phyloP scores from a whole-genome alignment of 2,113 vertebrate genomes.

The Nipponia nippon region DNA sequence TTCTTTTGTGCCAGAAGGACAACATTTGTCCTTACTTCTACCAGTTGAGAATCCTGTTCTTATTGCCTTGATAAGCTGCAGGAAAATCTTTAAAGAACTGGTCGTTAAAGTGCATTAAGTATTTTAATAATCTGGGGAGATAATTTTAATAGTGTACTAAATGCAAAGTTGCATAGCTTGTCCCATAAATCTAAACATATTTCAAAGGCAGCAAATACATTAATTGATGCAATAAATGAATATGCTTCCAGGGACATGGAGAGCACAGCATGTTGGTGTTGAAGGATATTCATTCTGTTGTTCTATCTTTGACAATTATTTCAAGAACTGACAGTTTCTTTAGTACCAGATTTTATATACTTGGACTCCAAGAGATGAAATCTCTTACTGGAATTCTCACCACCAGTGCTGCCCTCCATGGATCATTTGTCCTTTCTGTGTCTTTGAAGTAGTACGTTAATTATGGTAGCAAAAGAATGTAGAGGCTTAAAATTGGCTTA shows the following conservation, averaged over 20 bases:
- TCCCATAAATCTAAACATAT: background rate
- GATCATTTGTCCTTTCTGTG: background rate
- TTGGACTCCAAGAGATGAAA: background rate
- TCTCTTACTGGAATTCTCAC: background rate
- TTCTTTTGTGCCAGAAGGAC: background rate
- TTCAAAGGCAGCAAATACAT: constrained; percentile 5
- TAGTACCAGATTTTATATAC: background rate
- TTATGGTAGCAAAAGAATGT: background rate
- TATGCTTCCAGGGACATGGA: background rate
- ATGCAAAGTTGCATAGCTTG: background rate
- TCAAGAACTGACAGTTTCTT: background rate
- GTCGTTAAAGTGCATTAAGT: background rate
- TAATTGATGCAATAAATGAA: constrained; percentile 15
- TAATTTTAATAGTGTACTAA: background rate
- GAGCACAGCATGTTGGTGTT: background rate
- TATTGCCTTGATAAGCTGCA: background rate
- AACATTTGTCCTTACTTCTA: background rate
- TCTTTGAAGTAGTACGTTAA: constrained; percentile 4
- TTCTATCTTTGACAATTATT: background rate
- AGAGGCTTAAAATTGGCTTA: background rate
- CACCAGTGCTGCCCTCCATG: background rate
- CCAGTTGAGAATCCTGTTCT: background rate
- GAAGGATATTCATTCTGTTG: background rate
- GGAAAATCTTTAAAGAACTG: background rate
- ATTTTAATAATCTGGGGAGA: background rate